Base-by-base conservation (phyloP, 2,113 vertebrate species). In the Paramisgurnus dabryanus region DNA sequence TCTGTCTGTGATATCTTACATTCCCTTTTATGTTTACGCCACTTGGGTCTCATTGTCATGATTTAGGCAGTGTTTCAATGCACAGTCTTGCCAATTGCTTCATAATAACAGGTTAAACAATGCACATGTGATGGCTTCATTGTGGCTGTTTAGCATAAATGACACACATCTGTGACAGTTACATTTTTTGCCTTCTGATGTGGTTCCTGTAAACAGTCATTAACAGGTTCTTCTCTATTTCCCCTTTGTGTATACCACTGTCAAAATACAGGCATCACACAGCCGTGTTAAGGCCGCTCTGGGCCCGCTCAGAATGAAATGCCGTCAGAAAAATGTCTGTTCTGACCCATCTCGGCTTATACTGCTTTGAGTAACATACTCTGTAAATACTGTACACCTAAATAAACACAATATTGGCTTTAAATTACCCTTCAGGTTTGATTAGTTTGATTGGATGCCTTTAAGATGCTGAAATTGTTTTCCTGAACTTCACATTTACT, bases 1-100 rank as follows among this genome's bases (percentile, higher is more conserved):
- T 73, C 55, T 50, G 60, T 58, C 39, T 58, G 78, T 50, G 74
- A 76, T 12, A 45, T 41, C 61, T 67, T 77, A 40, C 17, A 9
- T 53, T 66, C 27, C 18, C 27, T 55, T 77, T 77, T 77, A 50
- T 49, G 71, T 34, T 50, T 22, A 6, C 2, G n/a, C 72, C 72
- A 47, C 41, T 75, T 55, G 41, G 27, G 73, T 76, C 58, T 76
- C 73, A 39, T 76, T 76, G 73, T 76, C 73, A 76, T 76, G 73
- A 76, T 50, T 76, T 76, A 65, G 73, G 50, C 73, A 76, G 60
- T 76, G 60, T 65, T 74, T 17, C 73, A 27, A 41, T 17, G 18
- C 60, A 53, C 49, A 47, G 45, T 49, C 73, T 76, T 7, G 0
- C 41, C 71, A 61, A 61, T 74, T 74, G 10, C 57, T 61, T 74